Conservation (phyloP, 1,140 invertebrate genomes). For the Camponotus floridanus region DNA sequence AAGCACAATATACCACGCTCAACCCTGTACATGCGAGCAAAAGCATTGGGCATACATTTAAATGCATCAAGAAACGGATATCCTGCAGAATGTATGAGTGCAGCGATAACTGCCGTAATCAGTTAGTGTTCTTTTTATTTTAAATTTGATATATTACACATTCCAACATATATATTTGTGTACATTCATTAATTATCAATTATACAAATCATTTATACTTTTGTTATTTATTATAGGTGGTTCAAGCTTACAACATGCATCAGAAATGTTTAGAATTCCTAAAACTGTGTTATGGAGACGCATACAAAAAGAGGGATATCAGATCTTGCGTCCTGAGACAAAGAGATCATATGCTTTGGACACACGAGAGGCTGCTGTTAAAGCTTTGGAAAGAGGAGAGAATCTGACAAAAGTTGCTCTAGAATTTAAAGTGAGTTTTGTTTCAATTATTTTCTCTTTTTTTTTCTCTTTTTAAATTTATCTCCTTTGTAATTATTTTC, state of each 20-base stretch:
- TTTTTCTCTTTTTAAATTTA: constrained; percentile 30
- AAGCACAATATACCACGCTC: constrained; percentile 85
- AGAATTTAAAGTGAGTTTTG: constrained; percentile 82
- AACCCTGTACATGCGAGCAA: constrained; percentile 85
- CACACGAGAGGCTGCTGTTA: constrained; percentile 86
- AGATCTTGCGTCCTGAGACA: constrained; percentile 82
- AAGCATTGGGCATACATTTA: constrained; percentile 82
- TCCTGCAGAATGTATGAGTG: constrained; percentile 84
- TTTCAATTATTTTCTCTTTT: neutral
- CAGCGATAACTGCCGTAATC: constrained; percentile 84
- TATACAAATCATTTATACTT: constrained; percentile 3
- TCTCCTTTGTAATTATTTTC: neutral
- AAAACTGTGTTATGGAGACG: constrained; percentile 89
- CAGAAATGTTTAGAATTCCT: constrained; percentile 87
- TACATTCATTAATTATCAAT: constrained; percentile 1
- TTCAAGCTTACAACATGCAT: constrained; percentile 85
- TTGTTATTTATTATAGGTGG: constrained; percentile 78
- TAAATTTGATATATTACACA: neutral
- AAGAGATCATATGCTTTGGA: constrained; percentile 85
- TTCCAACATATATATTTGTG: too few relatives aligned
- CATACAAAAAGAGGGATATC: constrained; percentile 86
- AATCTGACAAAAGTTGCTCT: constrained; percentile 87
- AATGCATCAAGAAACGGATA: constrained; percentile 84
- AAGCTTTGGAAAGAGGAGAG: constrained; percentile 87
- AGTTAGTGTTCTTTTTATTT: constrained; percentile 73